These are phyloP conservation scores for Parauchenoglanis punctatus DNA, from an alignment of 2,797 vertebrate species.

Conservation along the genomic window DNA sequence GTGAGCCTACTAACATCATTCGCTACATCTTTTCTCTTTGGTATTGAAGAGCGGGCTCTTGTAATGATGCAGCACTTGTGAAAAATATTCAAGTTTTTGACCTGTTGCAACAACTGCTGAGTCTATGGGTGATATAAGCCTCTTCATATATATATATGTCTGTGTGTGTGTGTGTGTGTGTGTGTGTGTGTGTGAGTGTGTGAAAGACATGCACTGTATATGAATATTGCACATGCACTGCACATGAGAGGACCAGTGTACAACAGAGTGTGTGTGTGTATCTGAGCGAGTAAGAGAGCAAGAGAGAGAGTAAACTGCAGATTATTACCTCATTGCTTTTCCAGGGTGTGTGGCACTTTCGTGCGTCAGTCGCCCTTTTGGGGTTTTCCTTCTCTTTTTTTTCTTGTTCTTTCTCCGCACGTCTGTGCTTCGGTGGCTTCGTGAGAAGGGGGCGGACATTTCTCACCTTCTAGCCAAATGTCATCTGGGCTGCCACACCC, in stretches of 20 bases:
- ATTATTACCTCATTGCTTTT: slow-evolving; percentile 70
- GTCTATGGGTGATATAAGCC: not conserved
- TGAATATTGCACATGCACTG: not conserved
- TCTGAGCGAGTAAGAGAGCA: slow-evolving; percentile 6
- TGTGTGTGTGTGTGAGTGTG: too few species aligned
- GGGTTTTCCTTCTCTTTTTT: slow-evolving; percentile 56
- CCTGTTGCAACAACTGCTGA: not conserved
- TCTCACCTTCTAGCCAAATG: slow-evolving; percentile 79
- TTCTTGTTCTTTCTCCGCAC: slow-evolving; percentile 46
- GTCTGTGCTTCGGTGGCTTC: slow-evolving; percentile 56
- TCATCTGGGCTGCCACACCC: slow-evolving; percentile 62
- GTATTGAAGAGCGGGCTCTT: slow-evolving; percentile 27
- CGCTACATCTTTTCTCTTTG: slow-evolving; percentile 14
- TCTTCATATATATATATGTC: not conserved
- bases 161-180: too few species aligned
- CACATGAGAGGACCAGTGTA: slow-evolving; percentile 29
- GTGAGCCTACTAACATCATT: slow-evolving; percentile 32
- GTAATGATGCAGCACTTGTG: slow-evolving; percentile 27
- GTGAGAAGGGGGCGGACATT: slow-evolving; percentile 62
- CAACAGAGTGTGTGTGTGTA: slow-evolving; percentile 49
- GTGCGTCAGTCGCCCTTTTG: slow-evolving; percentile 61
- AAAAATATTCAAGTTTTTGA: slow-evolving; percentile 15
- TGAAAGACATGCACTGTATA: not conserved
- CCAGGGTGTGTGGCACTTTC: slow-evolving; percentile 65
- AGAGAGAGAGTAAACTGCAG: slow-evolving; percentile 42